These are phyloP conservation scores for Trichomycterus rosablanca DNA, from an alignment of 2,113 vertebrate genomes.

Conservation along the genomic window DNA sequence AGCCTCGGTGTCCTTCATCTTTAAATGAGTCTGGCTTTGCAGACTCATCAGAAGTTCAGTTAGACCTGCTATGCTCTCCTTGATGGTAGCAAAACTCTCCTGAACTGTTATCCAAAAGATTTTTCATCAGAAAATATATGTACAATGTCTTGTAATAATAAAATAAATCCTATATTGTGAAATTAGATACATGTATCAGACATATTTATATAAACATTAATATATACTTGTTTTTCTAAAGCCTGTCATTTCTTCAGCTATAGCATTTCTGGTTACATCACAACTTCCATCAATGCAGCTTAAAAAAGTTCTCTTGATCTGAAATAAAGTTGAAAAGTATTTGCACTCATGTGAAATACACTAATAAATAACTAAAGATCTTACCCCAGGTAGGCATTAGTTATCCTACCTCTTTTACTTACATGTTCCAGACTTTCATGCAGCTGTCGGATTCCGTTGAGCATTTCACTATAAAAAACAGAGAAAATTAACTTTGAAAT, in stretches of 20 bases:
- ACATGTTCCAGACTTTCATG: conserved; percentile 76
- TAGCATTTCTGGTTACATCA: conserved; percentile 63
- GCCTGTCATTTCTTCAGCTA: conserved; percentile 67
- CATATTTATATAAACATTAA: too few relatives aligned
- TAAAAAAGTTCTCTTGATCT: conserved; percentile 71
- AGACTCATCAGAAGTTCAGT: conserved; percentile 54
- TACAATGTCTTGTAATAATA: not conserved
- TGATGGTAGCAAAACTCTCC: conserved; percentile 50
- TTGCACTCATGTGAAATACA: too few relatives aligned
- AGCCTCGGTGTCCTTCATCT: conserved; percentile 50
- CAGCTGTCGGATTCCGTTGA: conserved; percentile 69
- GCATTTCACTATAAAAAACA: conserved; percentile 70
- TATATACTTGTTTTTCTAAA: conserved; percentile 74
- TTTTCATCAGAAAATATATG: too few relatives aligned
- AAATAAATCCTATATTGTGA: too few relatives aligned
- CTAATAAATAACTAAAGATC: not conserved
- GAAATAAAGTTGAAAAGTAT: conserved; percentile 1
- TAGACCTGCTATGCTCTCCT: conserved; percentile 51
- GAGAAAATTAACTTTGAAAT: not conserved
- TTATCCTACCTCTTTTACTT: conserved; percentile 54
- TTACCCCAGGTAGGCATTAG: too few relatives aligned
- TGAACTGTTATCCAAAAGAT: conserved; percentile 50
- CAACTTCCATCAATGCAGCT: conserved; percentile 68
- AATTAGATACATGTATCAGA: not conserved
- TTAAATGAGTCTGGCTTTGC: conserved; percentile 51